Percentiles rank a stretch among this genome's conserved stretches.
Conservation (phyloP, 2,797 vertebrate species). For the Buceros bicornis region DNA sequence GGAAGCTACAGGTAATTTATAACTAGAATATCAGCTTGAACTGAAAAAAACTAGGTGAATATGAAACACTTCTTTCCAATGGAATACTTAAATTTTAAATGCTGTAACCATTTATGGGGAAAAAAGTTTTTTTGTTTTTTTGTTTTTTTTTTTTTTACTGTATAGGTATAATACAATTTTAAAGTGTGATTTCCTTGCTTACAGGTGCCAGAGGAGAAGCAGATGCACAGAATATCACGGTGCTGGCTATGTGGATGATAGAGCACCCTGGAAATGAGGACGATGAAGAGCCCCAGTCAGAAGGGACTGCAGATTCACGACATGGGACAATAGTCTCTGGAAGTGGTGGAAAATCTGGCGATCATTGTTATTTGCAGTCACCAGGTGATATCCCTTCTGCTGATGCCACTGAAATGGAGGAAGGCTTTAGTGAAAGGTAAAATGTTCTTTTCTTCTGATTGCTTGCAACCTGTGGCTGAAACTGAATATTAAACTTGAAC, state of each 20-base stretch:
- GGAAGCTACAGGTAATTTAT: conserved; percentile 92
- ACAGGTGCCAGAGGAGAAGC: conserved; percentile 93
- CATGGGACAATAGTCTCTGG: conserved; percentile 80
- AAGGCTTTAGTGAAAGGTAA: conserved; percentile 94
- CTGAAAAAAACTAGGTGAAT: background rate
- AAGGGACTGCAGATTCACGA: conserved; percentile 79
- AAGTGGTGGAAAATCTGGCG: conserved; percentile 87
- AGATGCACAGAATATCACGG: conserved; percentile 97
- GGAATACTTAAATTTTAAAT: background rate
- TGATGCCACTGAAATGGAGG: conserved; percentile 92
- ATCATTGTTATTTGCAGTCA: conserved; percentile 88
- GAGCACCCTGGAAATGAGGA: conserved; percentile 93
- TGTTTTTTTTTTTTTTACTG: background rate
- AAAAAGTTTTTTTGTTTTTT: background rate
- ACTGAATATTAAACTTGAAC: background rate
- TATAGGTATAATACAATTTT: background rate
- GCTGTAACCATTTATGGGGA: background rate
- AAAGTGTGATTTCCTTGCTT: background rate
- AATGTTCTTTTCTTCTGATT: background rate
- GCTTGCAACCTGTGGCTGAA: background rate
- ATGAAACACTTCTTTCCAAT: background rate
- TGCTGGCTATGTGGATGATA: conserved; percentile 99
- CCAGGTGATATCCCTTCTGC: conserved; percentile 90
- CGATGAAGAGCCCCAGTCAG: conserved; percentile 87
- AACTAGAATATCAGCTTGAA: background rate